phyloP scores from a whole-genome alignment of 2,113 vertebrate genomes.

The Festucalex cinctus region DNA sequence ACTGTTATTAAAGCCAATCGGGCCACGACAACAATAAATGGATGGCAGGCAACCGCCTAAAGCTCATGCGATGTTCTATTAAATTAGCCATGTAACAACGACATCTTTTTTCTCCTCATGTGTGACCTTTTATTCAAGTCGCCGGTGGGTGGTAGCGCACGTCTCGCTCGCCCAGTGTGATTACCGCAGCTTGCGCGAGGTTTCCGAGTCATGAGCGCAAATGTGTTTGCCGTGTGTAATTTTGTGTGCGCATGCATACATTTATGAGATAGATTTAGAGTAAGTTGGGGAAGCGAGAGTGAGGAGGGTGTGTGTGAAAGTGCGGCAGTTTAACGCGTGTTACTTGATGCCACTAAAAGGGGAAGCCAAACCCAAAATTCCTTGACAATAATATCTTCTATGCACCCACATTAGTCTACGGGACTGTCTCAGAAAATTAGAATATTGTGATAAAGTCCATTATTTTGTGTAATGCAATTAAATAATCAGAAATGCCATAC shows the following conservation, averaged over 20 bases:
- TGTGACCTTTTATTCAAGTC: constrained; percentile 64
- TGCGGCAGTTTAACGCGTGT: constrained; percentile 16
- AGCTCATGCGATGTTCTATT: constrained; percentile 59
- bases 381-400: too few relatives aligned
- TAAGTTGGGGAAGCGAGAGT: neutral
- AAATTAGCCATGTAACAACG: constrained; percentile 71
- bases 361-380: too few relatives aligned
- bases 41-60: constrained; percentile 63
- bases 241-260: constrained; percentile 27
- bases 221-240: constrained; percentile 23
- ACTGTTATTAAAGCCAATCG: constrained; percentile 64
- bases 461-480: too few relatives aligned
- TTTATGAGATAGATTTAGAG: constrained; percentile 33
- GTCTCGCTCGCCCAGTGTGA: constrained; percentile 48
- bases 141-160: constrained; percentile 35
- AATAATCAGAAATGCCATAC: too few relatives aligned
- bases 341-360: constrained; percentile 38
- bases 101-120: constrained; percentile 40
- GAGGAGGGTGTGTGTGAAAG: neutral
- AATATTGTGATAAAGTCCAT: too few relatives aligned
- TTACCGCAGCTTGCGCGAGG: constrained; percentile 39
- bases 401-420: too few relatives aligned
- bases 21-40: constrained; percentile 66
- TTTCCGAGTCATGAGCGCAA: constrained; percentile 55
- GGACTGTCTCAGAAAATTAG: too few relatives aligned